phyloP scores from a whole-genome alignment of 2,888 invertebrate genomes.

The Abscondita cerata region DNA sequence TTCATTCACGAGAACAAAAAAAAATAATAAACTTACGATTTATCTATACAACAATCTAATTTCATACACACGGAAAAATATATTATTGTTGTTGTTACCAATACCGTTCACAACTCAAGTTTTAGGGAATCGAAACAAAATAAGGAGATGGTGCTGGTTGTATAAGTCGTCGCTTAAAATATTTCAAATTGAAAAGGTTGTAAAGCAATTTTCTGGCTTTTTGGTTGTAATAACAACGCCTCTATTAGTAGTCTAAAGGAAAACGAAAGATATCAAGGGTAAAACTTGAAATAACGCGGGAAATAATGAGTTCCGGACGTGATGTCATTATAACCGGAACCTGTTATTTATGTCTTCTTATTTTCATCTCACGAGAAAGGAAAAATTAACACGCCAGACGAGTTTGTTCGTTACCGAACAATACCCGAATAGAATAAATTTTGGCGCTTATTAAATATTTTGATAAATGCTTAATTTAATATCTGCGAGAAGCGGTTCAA shows the following conservation, averaged over 20 bases:
- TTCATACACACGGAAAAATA: no score
- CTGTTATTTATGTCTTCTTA: constrained; percentile 60
- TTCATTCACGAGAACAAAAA: constrained; percentile 43
- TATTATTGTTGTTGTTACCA: no score
- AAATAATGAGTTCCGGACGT: constrained; percentile 62
- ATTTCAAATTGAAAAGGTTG: constrained; percentile 16
- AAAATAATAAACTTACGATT: constrained; percentile 22
- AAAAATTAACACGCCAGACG: constrained; percentile 55
- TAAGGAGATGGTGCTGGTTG: background rate
- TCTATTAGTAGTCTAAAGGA: constrained; percentile 56
- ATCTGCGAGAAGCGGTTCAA: background rate
- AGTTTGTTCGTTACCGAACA: constrained; percentile 45
- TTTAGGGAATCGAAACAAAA: background rate
- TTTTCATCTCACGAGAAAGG: constrained; percentile 56
- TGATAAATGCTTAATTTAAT: background rate
- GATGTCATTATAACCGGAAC: constrained; percentile 61
- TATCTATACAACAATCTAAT: constrained; percentile 26
- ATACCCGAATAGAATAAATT: constrained; percentile 54
- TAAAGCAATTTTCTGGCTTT: constrained; percentile 23
- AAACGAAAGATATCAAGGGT: constrained; percentile 56
- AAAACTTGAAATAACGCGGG: constrained; percentile 59
- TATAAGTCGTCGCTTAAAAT: background rate
- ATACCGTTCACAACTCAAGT: constrained; percentile 6
- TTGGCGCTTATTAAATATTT: constrained; percentile 33
- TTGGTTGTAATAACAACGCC: constrained; percentile 24